Evolutionary conservation across 2,113 vertebrate species (phyloP).

Genomic region (Entomyzon cyanotis): DNA sequence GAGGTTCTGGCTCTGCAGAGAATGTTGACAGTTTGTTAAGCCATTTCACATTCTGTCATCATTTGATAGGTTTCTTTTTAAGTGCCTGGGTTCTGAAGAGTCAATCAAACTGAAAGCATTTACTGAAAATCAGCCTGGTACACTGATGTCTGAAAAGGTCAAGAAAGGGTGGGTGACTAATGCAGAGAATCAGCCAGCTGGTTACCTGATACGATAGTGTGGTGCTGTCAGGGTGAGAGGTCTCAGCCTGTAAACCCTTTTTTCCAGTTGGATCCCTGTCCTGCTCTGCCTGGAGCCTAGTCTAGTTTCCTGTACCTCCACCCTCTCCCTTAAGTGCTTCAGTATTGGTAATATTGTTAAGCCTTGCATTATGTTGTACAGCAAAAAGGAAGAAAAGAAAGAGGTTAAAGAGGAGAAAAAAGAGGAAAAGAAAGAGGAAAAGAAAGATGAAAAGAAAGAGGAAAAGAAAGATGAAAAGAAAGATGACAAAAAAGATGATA

Average conservation of each 20-base stretch:
- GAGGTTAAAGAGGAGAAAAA: slow-evolving; percentile 79
- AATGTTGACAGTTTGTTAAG: neutral
- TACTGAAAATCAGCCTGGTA: neutral
- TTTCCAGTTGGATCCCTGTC: neutral
- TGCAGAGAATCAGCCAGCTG: slow-evolving; percentile 47
- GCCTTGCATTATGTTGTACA: slow-evolving; percentile 68
- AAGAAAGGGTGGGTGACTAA: neutral
- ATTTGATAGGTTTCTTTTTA: neutral
- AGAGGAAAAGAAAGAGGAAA: slow-evolving; percentile 68
- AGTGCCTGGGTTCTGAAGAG: neutral
- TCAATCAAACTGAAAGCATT: neutral
- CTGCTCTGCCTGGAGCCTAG: neutral
- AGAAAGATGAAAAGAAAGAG: slow-evolving; percentile 75
- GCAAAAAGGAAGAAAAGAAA: slow-evolving; percentile 87
- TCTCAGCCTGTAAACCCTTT: neutral
- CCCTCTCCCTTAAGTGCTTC: neutral
- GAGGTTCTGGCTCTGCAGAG: neutral
- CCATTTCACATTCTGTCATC: neutral
- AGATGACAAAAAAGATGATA: slow-evolving; percentile 79
- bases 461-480: slow-evolving; percentile 78
- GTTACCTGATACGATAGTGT: neutral
- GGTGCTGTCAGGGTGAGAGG: neutral
- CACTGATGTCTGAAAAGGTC: neutral
- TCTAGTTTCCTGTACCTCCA: neutral
- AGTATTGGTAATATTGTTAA: neutral